These are phyloP conservation scores for Trypoxylon attenuatum DNA, from an alignment of 2,888 invertebrate genomes.

Conservation along the genomic window DNA sequence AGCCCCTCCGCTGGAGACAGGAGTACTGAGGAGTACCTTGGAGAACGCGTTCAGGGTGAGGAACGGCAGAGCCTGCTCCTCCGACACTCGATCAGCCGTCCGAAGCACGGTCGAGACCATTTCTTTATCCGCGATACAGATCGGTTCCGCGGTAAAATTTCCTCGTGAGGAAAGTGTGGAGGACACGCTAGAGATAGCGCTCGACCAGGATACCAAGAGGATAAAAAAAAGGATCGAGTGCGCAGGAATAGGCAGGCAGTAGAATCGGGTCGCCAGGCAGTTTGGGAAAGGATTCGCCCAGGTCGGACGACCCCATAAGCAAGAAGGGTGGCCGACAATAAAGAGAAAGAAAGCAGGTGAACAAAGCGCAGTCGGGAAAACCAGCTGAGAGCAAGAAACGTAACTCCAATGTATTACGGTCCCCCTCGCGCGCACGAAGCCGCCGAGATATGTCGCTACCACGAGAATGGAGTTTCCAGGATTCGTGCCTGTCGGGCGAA, in stretches of 20 bases:
- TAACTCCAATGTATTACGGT: constrained; percentile 73
- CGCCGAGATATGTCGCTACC: constrained; percentile 77
- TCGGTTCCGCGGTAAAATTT: too few relatives aligned
- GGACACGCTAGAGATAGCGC: too few relatives aligned
- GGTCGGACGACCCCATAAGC: background rate
- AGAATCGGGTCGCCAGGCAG: background rate
- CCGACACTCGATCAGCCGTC: constrained; percentile 7
- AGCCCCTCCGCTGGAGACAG: constrained; percentile 35
- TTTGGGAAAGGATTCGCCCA: background rate
- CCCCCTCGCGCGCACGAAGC: constrained; percentile 62
- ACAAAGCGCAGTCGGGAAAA: constrained; percentile 11
- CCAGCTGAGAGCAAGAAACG: constrained; percentile 47
- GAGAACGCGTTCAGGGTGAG: constrained; percentile 47
- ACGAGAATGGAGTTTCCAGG: constrained; percentile 79
- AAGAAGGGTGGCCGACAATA: background rate
- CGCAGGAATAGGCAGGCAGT: background rate
- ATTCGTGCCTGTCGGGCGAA: constrained; percentile 74
- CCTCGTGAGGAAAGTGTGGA: too few relatives aligned
- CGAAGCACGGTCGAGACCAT: background rate
- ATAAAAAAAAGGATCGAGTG: background rate
- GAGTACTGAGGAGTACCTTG: constrained; percentile 44
- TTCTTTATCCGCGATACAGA: too few relatives aligned
- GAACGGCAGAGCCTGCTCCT: constrained; percentile 13
- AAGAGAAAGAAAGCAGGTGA: background rate
- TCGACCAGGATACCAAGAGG: too few relatives aligned